These are phyloP conservation scores for Melanotaenia pygmaea DNA, from an alignment of 2,797 vertebrate genomes.

Conservation along the genomic window DNA sequence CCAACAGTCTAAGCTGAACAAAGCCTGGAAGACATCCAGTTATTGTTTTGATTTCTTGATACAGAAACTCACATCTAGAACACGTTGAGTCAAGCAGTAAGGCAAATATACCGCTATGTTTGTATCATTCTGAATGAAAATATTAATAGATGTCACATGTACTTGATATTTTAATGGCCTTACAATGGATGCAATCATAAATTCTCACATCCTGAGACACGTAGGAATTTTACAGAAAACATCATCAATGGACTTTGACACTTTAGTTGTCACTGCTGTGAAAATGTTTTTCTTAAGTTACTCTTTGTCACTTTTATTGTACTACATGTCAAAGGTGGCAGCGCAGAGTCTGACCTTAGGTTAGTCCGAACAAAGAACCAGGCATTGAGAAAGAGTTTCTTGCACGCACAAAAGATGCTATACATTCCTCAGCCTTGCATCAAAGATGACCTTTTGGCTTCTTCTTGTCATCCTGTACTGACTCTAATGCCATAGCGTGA, in stretches of 20 bases:
- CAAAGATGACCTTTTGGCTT: slow-evolving; percentile 41
- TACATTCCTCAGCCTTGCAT: background rate
- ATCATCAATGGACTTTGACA: background rate
- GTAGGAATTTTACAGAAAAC: background rate
- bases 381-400: slow-evolving; percentile 1
- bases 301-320: background rate
- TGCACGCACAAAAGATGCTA: slow-evolving; percentile 4
- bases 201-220: background rate
- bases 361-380: background rate
- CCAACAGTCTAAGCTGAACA: no score
- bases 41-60: no score
- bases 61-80: no score
- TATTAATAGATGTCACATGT: no score
- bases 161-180: no score
- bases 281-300: background rate
- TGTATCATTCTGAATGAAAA: no score
- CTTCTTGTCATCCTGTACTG: slow-evolving; percentile 11
- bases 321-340: background rate
- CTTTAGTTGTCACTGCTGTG: background rate
- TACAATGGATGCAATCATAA: no score
- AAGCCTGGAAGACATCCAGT: no score
- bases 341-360: background rate
- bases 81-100: no score
- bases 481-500: slow-evolving; percentile 9
- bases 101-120: no score